Evolutionary conservation across 1,140 invertebrate species (phyloP), one percentile per base, ranked within the genome.

Genomic region (Holotrichia oblita): DNA sequence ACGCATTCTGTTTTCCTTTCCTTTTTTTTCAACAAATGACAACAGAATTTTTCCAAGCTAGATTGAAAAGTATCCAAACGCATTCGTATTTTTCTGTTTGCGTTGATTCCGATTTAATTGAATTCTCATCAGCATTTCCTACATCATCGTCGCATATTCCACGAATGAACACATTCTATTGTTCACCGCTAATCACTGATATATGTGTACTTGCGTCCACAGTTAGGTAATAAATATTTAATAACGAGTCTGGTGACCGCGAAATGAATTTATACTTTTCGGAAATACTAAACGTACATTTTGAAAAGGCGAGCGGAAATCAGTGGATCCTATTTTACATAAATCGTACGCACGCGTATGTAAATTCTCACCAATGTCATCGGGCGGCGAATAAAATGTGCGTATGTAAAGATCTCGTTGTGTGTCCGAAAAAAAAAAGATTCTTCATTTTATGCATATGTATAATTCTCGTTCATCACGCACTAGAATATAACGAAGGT

Each of bases 181-280:
- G 48, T 55, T 55, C 42, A 44, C 12, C 48, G 48, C 17, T 55
- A 17, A 17, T 55, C 17, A 55, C 48, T 6, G 7, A 34, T 34
- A 34, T 34, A 34, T 34, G 4, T 34, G 48, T 17, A 17, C 48
- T 3, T 55, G n/a, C n/a, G 48, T 55, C 48, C 48, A 55, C 48
- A 55, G 48, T 55, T 55, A 55, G 14, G 48, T 55, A 17, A 55
- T 55, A 55, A 55, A 55, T 55, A 55, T 17, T 55, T 55, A 55
- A 55, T 55, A 55, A 55, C 48, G 48, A 55, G 3, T 34, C 27
- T 34, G 27, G 27, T 34, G 27, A 34, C 27, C 27, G 27, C 27
- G 27, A 34, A 34, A 34, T 17, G 17, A 17, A 55, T 55, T 55
- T 55, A 55, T 55, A 55, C 48, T 55, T 55, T 55, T 55, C 48